phyloP scores from a whole-genome alignment of 2,888 invertebrate species.

The Dusona sp. region DNA sequence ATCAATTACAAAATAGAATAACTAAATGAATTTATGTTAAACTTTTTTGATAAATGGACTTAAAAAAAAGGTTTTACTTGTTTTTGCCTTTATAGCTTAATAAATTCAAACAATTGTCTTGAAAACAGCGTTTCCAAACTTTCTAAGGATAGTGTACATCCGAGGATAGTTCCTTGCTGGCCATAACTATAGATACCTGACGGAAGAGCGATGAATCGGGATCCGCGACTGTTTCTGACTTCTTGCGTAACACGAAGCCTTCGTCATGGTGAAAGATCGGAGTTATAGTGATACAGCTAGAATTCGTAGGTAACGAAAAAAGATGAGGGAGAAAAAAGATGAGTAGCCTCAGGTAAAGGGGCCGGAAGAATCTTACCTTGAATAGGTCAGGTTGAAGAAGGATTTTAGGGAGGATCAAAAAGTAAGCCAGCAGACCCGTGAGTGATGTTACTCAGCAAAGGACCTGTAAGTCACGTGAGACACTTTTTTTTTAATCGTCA shows the following conservation, averaged over 20 bases:
- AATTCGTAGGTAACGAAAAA: constrained; percentile 20
- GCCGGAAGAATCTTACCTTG: constrained; percentile 81
- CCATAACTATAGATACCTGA: constrained; percentile 1
- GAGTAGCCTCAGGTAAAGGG: constrained; percentile 79
- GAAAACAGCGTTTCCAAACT: background rate
- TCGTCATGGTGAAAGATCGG: constrained; percentile 30
- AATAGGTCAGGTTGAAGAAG: constrained; percentile 81
- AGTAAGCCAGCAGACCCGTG: constrained; percentile 64
- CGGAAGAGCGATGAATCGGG: constrained; percentile 35
- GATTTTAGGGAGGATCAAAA: constrained; percentile 78
- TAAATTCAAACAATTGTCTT: background rate
- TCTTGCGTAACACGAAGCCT: constrained; percentile 49
- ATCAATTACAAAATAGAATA: background rate
- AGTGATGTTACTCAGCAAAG: constrained; percentile 17
- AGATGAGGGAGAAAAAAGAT: constrained; percentile 29
- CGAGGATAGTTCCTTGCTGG: background rate
- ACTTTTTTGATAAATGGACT: background rate
- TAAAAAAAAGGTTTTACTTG: background rate
- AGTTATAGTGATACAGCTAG: constrained; percentile 30
- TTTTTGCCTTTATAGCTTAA: background rate
- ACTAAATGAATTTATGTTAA: background rate
- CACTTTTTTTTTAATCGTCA: constrained; percentile 49
- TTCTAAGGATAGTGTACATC: constrained; percentile 2
- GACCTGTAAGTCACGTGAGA: constrained; percentile 74
- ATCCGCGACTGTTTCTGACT: constrained; percentile 27